A percentile compares a stretch with the other conserved stretches of the same genome.
These are phyloP conservation scores for Neria commutata DNA, from an alignment of 2,888 invertebrate genomes.

Conservation along the genomic window DNA sequence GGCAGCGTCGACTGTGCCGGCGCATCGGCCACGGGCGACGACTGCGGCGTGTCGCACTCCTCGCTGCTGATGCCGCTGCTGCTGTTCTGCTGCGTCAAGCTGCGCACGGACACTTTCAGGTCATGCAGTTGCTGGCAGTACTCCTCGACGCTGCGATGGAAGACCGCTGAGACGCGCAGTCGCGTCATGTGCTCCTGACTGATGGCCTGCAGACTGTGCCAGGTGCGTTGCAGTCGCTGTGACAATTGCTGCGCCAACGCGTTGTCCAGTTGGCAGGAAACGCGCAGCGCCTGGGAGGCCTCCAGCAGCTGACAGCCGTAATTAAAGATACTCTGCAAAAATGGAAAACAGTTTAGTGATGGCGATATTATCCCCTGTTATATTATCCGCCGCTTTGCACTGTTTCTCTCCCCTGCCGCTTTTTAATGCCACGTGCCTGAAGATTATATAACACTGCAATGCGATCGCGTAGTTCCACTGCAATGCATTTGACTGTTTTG, in stretches of 20 bases:
- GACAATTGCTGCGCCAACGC: constrained; percentile 66
- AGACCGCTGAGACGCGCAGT: constrained; percentile 76
- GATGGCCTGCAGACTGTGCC: constrained; percentile 72
- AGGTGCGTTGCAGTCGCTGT: constrained; percentile 68
- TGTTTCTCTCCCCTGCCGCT: no score
- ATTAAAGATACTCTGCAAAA: constrained; percentile 74
- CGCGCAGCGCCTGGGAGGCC: constrained; percentile 74
- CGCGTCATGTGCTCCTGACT: constrained; percentile 79
- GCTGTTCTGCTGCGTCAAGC: constrained; percentile 39
- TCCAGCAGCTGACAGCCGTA: constrained; percentile 80
- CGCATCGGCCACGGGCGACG: constrained; percentile 6
- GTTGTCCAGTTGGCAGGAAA: constrained; percentile 72
- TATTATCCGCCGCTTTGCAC: no score
- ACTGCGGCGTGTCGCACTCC: constrained; percentile 50
- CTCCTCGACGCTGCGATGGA: constrained; percentile 72
- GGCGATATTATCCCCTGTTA: not conserved
- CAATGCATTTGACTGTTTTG: not conserved
- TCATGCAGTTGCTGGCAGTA: constrained; percentile 69
- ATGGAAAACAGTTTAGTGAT: not conserved
- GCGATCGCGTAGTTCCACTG: not conserved
- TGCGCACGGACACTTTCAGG: constrained; percentile 66
- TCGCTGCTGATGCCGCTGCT: not conserved
- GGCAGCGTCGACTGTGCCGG: constrained; percentile 32
- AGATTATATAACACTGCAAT: constrained; percentile 26
- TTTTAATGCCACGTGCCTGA: no score